Percentiles rank a stretch among this genome's conserved stretches.
These are phyloP conservation scores for Brachirus orientalis DNA, from an alignment of 2,113 vertebrate species.

Conservation along the genomic window DNA sequence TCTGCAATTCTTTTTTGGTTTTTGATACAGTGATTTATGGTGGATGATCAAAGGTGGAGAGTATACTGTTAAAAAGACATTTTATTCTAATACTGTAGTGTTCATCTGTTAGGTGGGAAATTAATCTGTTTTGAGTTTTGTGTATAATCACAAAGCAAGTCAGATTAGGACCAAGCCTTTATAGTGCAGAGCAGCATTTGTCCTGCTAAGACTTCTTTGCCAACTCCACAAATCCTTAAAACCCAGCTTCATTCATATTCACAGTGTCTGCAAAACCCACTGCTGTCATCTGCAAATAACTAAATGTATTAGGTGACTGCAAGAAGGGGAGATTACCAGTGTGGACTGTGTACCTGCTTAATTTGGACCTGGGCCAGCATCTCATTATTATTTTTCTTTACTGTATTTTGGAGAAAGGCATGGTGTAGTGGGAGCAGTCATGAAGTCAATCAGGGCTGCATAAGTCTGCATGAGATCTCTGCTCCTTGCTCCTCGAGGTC, in stretches of 20 bases:
- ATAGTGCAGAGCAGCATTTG: slow-evolving; percentile 19
- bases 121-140: neutral
- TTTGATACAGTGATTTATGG: slow-evolving; percentile 28
- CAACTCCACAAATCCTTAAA: neutral
- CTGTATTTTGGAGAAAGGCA: slow-evolving; percentile 49
- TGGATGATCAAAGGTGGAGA: slow-evolving; percentile 22
- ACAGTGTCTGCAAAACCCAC: slow-evolving; percentile 42
- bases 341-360: slow-evolving; percentile 41
- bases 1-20: slow-evolving; percentile 29
- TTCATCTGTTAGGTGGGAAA: neutral
- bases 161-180: slow-evolving; percentile 8
- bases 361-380: slow-evolving; percentile 57
- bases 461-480: slow-evolving; percentile 50
- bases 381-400: slow-evolving; percentile 61
- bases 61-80: slow-evolving; percentile 7
- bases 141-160: slow-evolving; percentile 11
- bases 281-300: slow-evolving; percentile 54
- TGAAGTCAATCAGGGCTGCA: slow-evolving; percentile 31
- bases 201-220: slow-evolving; percentile 9
- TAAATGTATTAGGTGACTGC: slow-evolving; percentile 49
- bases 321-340: slow-evolving; percentile 38
- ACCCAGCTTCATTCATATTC: slow-evolving; percentile 53
- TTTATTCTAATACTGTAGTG: slow-evolving; percentile 8
- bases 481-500: slow-evolving; percentile 67
- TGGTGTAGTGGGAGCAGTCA: slow-evolving; percentile 35